Evolutionary conservation across 2,888 invertebrate genomes (phyloP), one percentile per base, ranked within the genome.

Genomic region (Agonum fuliginosum): DNA sequence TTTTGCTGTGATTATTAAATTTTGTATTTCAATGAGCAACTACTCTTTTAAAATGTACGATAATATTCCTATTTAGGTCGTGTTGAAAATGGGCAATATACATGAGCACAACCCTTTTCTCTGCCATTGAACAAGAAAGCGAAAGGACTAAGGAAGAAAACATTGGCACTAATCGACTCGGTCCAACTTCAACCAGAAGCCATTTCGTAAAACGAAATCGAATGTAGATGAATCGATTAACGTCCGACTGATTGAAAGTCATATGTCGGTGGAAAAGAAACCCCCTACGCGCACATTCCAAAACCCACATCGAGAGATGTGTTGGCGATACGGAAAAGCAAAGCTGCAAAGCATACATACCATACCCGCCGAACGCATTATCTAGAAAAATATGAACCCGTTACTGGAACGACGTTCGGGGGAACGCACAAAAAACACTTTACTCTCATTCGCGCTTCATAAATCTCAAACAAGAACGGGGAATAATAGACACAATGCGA

Each of bases 381-480:
- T 77, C 70, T 30, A 69, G 70, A 77, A 77, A 77, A 77, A 77
- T 77, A 77, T 77, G 77, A 77, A 77, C 77, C 54, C 69, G 58
- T 77, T 77, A 77, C 70, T n/a, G 41, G 41, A 54, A 70, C 69
- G 70, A 77, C 70, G 54, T 41, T 77, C 48, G 37, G 51, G 51
- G 17, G 70, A 6, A 17, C 41, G n/a, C 19, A 34, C 14, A 46
- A 67, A 54, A 77, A 77, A 77, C 77, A 77, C 77, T 77, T 76
- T 77, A 69, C 70, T 77, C 70, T 69, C 70, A 77, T 83, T 83
- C 82, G 82, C 83, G 83, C 83, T 82, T 83, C 82, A 82, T 81
- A 81, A 82, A 83, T 79, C 80, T 81, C 78, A 81, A 81, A 83
- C 83, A 83, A 83, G 82, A 83, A 20, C 71, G 67, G 79, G 72